These are phyloP conservation scores for Lepidocyrtinus sp. DNA, from an alignment of 2,888 invertebrate genomes.

Conservation along the genomic window DNA sequence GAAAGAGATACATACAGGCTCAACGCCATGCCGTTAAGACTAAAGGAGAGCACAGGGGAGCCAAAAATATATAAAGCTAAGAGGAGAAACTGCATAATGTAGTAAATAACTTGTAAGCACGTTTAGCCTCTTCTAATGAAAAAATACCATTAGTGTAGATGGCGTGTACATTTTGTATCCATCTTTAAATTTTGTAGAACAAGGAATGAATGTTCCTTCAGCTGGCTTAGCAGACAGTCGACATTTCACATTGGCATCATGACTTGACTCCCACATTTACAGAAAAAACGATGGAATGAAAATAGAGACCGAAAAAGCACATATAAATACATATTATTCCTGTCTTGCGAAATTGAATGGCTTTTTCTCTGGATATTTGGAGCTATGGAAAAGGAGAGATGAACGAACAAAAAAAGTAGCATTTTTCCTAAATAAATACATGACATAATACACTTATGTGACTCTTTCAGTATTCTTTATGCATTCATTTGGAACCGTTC, in stretches of 20 bases:
- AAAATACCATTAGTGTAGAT: no score
- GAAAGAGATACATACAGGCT: no score
- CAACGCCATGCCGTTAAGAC: no score
- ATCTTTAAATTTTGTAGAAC: background rate
- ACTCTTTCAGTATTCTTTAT: background rate
- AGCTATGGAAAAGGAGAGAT: conserved; percentile 17
- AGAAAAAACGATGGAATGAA: background rate
- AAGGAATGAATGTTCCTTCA: background rate
- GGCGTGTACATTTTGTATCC: no score
- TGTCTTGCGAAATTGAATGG: background rate
- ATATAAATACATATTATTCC: background rate
- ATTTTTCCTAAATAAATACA: conserved; percentile 2
- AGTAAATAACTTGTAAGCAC: no score
- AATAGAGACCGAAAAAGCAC: background rate
- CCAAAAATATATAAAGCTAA: background rate
- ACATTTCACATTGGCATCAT: conserved; percentile 48
- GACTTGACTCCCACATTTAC: conserved; percentile 38
- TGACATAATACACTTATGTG: background rate
- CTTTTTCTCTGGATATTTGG: conserved; percentile 2
- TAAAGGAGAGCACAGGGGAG: background rate
- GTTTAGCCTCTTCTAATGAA: no score
- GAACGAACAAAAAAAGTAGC: conserved; percentile 38
- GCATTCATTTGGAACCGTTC: background rate
- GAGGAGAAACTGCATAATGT: background rate
- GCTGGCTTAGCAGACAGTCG: conserved; percentile 38